Evolutionary conservation across 1,140 invertebrate genomes (phyloP), one percentile per base, ranked within the genome.

Genomic region (Agrypnia vestita): DNA sequence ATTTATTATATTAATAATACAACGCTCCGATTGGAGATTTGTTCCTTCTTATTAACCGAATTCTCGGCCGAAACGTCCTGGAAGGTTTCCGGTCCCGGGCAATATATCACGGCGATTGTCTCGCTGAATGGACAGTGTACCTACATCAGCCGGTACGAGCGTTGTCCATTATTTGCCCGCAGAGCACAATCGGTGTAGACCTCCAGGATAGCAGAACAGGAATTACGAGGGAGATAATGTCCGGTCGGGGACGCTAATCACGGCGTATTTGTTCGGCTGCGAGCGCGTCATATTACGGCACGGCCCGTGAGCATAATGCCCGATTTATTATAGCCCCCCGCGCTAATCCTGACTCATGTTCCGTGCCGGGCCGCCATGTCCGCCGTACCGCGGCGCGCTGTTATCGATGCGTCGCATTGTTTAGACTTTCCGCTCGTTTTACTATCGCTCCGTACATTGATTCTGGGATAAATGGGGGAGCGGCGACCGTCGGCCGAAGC

Each of bases 161-260:
- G 25, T 6, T 59, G 55, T 10, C 21, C 15, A 59, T 59, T 59
- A 8, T 35, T 35, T 59, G 8, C 55, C 55, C 55, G 55, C 17
- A 19, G 55, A 15, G 55, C 13, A 15, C 25, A 35, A 35, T 35
- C 25, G 25, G 25, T 6, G 25, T 35, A 35, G 25, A 35, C 25
- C 6, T 35, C 25, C 25, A 35, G 25, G 25, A 35, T 35, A 35
- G 25, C 25, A 35, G 25, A 35, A 35, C 25, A 35, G 25, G 25
- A 35, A 35, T 35, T 35, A 21, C n/a, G 49, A 43, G 35, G 13
- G 59, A 43, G 80, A 71, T 77, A 72, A 77, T 71, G 80, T 53
- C 80, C 46, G 74, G 59, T n/a, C 49, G 74, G 59, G 62, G 71
- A 76, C 80, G 56, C 80, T 81, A 81, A 78, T 81, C 67, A 74